Conservation (phyloP, 1,140 invertebrate species). For the Bemisia tabaci region DNA sequence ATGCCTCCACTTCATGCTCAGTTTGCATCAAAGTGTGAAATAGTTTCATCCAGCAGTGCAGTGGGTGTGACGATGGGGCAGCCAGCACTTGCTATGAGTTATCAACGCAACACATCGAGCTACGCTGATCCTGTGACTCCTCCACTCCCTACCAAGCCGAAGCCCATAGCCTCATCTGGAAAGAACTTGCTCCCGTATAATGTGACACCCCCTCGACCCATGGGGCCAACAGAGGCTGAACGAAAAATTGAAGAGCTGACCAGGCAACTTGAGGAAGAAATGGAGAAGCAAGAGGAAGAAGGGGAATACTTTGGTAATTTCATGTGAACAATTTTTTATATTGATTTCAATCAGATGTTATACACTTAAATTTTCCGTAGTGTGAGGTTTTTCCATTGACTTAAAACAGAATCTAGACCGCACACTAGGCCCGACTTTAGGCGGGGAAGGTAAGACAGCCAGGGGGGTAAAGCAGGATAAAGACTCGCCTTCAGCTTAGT, state of each 20-base stretch:
- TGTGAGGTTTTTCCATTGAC: too few relatives aligned
- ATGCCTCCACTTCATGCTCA: constrained; percentile 1
- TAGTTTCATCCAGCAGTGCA: constrained; percentile 7
- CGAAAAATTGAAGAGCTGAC: constrained; percentile 82
- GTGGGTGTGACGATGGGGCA: constrained; percentile 5
- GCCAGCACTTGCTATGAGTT: constrained; percentile 9
- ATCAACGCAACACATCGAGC: not conserved
- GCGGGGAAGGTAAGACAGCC: too few relatives aligned
- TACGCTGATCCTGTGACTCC: not conserved
- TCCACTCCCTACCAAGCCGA: constrained; percentile 9
- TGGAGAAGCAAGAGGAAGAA: constrained; percentile 85
- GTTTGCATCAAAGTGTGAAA: not conserved
- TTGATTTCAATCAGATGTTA: too few relatives aligned
- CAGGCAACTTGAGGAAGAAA: constrained; percentile 79
- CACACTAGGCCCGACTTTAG: too few relatives aligned
- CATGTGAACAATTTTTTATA: too few relatives aligned
- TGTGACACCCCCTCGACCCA: constrained; percentile 67
- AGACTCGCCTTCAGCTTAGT: too few relatives aligned
- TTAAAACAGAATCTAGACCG: too few relatives aligned
- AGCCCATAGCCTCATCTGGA: constrained; percentile 32
- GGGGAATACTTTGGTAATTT: constrained; percentile 89
- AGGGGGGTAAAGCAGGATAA: too few relatives aligned
- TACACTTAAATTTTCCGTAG: too few relatives aligned
- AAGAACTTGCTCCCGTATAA: constrained; percentile 74
- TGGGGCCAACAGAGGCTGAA: constrained; percentile 75